Evolutionary conservation across 2,888 invertebrate species (phyloP).

Genomic region (Phortica okadai): DNA sequence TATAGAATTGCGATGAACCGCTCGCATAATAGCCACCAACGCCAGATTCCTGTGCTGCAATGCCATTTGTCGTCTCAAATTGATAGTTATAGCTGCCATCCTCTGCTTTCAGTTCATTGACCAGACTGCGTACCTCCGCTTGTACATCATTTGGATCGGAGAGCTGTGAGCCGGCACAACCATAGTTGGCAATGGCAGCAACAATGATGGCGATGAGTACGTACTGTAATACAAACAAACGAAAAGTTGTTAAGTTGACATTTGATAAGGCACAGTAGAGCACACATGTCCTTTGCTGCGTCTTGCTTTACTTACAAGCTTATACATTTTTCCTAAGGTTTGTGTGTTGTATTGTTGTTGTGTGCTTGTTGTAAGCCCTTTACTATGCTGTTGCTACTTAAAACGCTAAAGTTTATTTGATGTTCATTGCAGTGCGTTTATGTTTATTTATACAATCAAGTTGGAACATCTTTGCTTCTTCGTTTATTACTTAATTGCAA

Average conservation of each 20-base stretch:
- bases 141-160: constrained; percentile 64
- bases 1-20: constrained; percentile 78
- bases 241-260: not conserved
- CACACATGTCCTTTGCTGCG: not conserved
- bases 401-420: constrained; percentile 65
- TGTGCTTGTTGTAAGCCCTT: constrained; percentile 32
- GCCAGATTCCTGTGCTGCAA: constrained; percentile 79
- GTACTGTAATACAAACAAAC: constrained; percentile 49
- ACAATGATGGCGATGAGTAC: constrained; percentile 49
- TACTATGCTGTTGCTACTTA: constrained; percentile 45
- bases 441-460: constrained; percentile 12
- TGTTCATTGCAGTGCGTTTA: constrained; percentile 42
- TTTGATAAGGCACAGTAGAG: not conserved
- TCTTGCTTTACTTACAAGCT: constrained; percentile 60
- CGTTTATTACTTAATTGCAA: constrained; percentile 5
- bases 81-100: constrained; percentile 76
- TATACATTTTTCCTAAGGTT: constrained; percentile 63
- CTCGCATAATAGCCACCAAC: constrained; percentile 77
- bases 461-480: not conserved
- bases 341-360: not conserved
- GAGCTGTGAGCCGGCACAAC: constrained; percentile 42
- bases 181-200: constrained; percentile 33
- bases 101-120: constrained; percentile 62
- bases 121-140: constrained; percentile 74
- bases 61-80: constrained; percentile 80